phyloP scores from a whole-genome alignment of 2,797 vertebrate species.

The Atherinosoma microstoma region DNA sequence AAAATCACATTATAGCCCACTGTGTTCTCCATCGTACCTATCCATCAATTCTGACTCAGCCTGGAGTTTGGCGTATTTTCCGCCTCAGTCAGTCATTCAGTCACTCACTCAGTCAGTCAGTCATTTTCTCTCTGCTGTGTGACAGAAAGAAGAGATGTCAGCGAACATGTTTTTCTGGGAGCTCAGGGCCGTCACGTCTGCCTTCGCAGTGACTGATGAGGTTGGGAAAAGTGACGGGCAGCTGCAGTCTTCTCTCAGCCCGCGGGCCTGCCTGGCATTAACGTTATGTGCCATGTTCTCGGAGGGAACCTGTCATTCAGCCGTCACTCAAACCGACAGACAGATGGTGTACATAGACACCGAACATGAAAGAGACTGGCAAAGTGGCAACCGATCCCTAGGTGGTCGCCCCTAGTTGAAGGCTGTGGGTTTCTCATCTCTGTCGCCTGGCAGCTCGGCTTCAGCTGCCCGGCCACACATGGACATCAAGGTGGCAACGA shows the following conservation, averaged over 20 bases:
- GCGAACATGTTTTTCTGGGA: conserved; percentile 77
- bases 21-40: conserved; percentile 60
- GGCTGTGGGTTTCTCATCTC: conserved; percentile 71
- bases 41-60: conserved; percentile 68
- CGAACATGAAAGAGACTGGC: conserved; percentile 80
- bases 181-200: conserved; percentile 79
- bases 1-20: conserved; percentile 30
- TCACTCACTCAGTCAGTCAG: conserved; percentile 70
- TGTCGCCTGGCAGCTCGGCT: conserved; percentile 71
- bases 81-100: conserved; percentile 67
- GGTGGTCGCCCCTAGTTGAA: conserved; percentile 75
- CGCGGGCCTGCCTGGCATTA: conserved; percentile 81
- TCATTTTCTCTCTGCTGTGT: conserved; percentile 58
- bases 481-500: conserved; percentile 74
- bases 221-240: conserved; percentile 80
- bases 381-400: conserved; percentile 70
- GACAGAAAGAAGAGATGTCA: conserved; percentile 81
- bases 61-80: conserved; percentile 62
- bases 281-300: conserved; percentile 83
- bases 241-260: conserved; percentile 79
- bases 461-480: conserved; percentile 68
- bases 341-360: conserved; percentile 72
- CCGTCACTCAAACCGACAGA: conserved; percentile 77
- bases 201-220: conserved; percentile 76
- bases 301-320: conserved; percentile 80